phyloP scores from a whole-genome alignment of 2,113 vertebrate genomes.

The Psittacara wagleri region DNA sequence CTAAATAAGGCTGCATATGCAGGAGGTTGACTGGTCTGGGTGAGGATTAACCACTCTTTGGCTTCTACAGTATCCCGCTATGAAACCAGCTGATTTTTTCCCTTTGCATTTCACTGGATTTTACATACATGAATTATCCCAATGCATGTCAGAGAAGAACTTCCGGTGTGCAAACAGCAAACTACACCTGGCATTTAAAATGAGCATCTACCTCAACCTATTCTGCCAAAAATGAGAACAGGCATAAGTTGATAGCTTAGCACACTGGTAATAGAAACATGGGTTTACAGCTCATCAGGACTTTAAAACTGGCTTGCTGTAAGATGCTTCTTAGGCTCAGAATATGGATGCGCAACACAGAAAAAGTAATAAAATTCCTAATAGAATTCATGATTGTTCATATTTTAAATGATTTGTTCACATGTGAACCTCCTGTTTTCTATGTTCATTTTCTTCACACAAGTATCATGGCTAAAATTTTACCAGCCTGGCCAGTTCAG shows the following conservation, averaged over 20 bases:
- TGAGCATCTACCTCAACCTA: background rate
- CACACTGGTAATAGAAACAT: background rate
- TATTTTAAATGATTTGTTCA: background rate
- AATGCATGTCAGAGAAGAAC: background rate
- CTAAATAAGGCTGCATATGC: background rate
- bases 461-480: background rate
- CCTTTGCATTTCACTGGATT: background rate
- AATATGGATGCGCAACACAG: background rate
- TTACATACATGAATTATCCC: background rate
- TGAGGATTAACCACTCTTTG: background rate
- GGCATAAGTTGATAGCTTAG: background rate
- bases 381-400: background rate
- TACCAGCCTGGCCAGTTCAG: background rate
- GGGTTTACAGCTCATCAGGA: background rate
- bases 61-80: background rate
- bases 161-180: background rate
- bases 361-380: background rate
- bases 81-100: background rate
- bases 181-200: background rate
- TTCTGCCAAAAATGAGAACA: slow-evolving; percentile 13
- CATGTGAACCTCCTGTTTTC: background rate
- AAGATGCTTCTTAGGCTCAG: background rate
- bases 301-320: background rate
- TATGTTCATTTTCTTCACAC: background rate
- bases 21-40: background rate